Percentiles rank a stretch among this genome's conserved stretches.
phyloP scores from a whole-genome alignment of 2,113 vertebrate species.

The Dasypus novemcinctus region DNA sequence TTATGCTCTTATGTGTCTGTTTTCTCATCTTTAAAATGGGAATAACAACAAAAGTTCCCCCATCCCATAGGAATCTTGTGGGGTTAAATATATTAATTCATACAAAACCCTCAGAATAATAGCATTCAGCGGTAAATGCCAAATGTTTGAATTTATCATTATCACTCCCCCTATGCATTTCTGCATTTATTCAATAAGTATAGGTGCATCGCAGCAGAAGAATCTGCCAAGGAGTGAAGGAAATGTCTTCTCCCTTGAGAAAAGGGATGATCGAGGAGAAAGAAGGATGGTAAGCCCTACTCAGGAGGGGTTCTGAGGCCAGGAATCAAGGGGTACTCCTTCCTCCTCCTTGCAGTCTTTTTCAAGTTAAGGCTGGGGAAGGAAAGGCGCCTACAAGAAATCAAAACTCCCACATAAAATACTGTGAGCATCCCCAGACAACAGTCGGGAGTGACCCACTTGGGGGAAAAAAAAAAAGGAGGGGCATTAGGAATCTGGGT shows the following conservation, averaged over 20 bases:
- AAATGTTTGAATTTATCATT: background rate
- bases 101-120: background rate
- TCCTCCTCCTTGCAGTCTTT: background rate
- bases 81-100: background rate
- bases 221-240: background rate
- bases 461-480: background rate
- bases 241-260: background rate
- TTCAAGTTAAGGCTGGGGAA: background rate
- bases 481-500: background rate
- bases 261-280: background rate
- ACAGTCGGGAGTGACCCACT: background rate
- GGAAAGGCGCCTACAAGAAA: background rate
- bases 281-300: background rate
- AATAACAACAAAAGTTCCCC: background rate
- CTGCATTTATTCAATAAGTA: conserved; percentile 11
- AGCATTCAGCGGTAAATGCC: background rate
- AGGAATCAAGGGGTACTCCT: background rate
- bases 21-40: background rate
- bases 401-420: background rate
- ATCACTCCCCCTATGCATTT: background rate
- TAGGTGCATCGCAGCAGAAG: background rate
- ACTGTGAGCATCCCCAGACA: background rate
- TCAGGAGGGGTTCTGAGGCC: background rate
- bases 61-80: background rate
- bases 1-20: background rate